Percentiles rank a stretch among this genome's conserved stretches.
These are phyloP conservation scores for Scrobipalpa atriplicella DNA, from an alignment of 2,888 invertebrate species.

Conservation along the genomic window DNA sequence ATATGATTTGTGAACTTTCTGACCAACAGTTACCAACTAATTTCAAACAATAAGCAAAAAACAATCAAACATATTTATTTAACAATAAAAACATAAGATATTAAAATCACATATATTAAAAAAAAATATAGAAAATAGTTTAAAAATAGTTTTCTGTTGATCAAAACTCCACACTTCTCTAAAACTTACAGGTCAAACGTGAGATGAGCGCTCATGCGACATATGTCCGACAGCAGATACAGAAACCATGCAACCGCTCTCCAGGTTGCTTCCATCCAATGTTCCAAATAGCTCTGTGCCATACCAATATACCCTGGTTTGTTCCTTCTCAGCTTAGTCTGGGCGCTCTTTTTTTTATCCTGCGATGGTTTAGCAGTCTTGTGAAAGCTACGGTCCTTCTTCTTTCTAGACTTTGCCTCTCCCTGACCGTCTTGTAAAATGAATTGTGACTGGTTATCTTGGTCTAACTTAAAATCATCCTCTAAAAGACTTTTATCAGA, in stretches of 20 bases:
- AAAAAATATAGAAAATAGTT: neutral
- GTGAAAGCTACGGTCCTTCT: conserved; percentile 74
- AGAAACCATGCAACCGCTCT: conserved; percentile 89
- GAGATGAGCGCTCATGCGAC: conserved; percentile 89
- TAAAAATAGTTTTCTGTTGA: conserved; percentile 1
- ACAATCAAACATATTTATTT: neutral
- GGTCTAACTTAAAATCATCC: conserved; percentile 60
- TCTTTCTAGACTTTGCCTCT: conserved; percentile 69
- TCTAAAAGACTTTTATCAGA: conserved; percentile 56
- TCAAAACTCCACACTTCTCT: conserved; percentile 6
- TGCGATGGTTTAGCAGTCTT: conserved; percentile 63
- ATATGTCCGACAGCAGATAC: conserved; percentile 90
- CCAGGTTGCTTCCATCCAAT: conserved; percentile 82
- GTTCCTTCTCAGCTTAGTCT: conserved; percentile 66
- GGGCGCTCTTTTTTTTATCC: conserved; percentile 75
- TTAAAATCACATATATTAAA: neutral
- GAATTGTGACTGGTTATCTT: conserved; percentile 63
- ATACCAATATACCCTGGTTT: conserved; percentile 74
- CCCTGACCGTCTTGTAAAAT: conserved; percentile 64
- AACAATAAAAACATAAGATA: neutral
- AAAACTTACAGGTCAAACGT: conserved; percentile 87
- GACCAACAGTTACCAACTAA: conserved; percentile 13
- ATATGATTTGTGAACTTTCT: conserved; percentile 12
- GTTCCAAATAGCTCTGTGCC: conserved; percentile 73
- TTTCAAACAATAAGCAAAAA: conserved; percentile 10